Evolutionary conservation across 2,888 invertebrate species (phyloP).

Genomic region (Kryphioiulus occultus): DNA sequence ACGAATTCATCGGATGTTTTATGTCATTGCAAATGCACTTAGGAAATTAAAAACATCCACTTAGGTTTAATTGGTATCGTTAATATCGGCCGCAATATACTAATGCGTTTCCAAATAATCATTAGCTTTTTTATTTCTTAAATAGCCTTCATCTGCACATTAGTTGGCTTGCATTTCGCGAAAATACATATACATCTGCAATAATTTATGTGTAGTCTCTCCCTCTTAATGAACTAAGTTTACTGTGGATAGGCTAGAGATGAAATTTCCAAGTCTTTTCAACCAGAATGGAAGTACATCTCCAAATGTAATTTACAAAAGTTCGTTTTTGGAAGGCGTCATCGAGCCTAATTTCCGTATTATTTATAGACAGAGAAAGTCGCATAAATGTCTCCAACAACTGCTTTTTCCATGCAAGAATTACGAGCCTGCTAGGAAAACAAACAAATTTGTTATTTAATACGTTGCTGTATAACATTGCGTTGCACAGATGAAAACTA

Average conservation of each 20-base stretch:
- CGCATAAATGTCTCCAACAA: neutral
- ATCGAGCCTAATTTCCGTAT: neutral
- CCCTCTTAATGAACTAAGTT: neutral
- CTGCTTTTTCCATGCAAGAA: neutral
- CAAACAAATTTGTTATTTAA: slow-evolving; percentile 27
- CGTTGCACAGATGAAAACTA: neutral
- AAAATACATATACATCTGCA: neutral
- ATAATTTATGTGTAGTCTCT: neutral
- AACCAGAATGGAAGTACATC: neutral
- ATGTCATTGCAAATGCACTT: neutral
- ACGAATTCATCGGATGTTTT: neutral
- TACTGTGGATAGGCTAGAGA: neutral
- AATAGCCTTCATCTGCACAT: neutral
- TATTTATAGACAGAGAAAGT: neutral
- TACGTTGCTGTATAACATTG: neutral
- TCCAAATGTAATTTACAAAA: neutral
- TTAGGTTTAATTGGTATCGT: neutral
- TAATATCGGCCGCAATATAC: neutral
- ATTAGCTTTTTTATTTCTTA: neutral
- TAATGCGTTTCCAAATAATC: neutral
- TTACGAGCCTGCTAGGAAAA: neutral
- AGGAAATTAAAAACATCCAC: neutral
- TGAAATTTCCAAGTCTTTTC: neutral
- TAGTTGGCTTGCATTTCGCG: neutral
- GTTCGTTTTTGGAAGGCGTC: neutral